Evolutionary conservation across 2,888 invertebrate genomes (phyloP).

Genomic region (Margaritifera margaritifera): DNA sequence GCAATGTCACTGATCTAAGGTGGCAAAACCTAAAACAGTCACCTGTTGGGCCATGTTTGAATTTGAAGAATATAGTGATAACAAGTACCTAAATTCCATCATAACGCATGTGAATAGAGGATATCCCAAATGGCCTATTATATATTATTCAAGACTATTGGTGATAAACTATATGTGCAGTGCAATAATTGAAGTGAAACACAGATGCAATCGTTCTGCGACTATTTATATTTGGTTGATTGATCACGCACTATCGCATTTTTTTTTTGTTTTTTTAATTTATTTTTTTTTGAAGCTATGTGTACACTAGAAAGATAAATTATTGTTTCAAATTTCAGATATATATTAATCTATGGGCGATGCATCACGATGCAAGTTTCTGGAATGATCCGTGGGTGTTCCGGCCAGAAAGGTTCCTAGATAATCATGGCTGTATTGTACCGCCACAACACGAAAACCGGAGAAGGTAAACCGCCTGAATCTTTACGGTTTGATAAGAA

Average conservation of each 20-base stretch:
- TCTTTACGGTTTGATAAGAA: not conserved
- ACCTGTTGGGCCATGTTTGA: too few relatives aligned
- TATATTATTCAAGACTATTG: too few relatives aligned
- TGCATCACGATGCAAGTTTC: slow-evolving; percentile 57
- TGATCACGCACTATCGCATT: not conserved
- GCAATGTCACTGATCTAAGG: too few relatives aligned
- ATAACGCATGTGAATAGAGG: too few relatives aligned
- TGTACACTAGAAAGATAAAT: not conserved
- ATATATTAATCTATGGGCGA: slow-evolving; percentile 64
- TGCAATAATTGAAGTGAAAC: too few relatives aligned
- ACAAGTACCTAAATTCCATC: too few relatives aligned
- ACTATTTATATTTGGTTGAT: too few relatives aligned
- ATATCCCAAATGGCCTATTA: too few relatives aligned
- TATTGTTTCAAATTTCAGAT: slow-evolving; percentile 43
- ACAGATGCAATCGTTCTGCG: too few relatives aligned
- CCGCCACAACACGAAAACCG: slow-evolving; percentile 45
- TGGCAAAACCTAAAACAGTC: too few relatives aligned
- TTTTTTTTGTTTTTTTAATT: slow-evolving; percentile 6
- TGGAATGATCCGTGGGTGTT: slow-evolving; percentile 63
- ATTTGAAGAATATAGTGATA: too few relatives aligned
- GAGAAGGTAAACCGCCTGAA: slow-evolving; percentile 28
- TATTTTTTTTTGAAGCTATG: not conserved
- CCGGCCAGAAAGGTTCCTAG: slow-evolving; percentile 55
- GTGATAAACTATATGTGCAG: too few relatives aligned
- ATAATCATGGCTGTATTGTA: slow-evolving; percentile 42